phyloP scores from a whole-genome alignment of 2,113 vertebrate genomes.

The Prunella fulvescens region DNA sequence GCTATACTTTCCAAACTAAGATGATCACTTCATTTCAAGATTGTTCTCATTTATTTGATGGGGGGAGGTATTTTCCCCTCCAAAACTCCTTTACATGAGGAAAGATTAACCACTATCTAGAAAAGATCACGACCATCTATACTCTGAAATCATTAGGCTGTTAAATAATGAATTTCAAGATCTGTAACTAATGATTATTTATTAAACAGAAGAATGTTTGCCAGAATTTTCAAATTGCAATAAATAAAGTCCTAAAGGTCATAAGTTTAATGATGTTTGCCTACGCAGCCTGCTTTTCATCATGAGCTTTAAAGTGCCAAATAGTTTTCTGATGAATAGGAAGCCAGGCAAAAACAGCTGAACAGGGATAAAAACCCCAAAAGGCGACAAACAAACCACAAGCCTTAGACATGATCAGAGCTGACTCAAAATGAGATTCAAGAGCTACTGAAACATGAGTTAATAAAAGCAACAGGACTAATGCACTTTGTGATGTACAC shows the following conservation, averaged over 20 bases:
- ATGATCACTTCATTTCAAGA: neutral
- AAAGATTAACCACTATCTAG: neutral
- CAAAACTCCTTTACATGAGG: neutral
- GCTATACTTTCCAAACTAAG: neutral
- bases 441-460: neutral
- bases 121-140: neutral
- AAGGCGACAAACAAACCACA: neutral
- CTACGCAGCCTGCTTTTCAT: neutral
- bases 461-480: slow-evolving; percentile 28
- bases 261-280: neutral
- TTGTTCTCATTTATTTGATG: neutral
- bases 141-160: neutral
- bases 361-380: neutral
- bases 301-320: neutral
- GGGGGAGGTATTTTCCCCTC: neutral
- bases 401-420: neutral
- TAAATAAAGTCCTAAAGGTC: neutral
- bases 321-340: neutral
- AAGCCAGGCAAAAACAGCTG: neutral
- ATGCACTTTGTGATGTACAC: neutral
- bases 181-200: neutral
- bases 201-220: neutral
- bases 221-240: neutral
- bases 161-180: neutral
- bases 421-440: neutral